These are phyloP conservation scores for Paracyclopina nana DNA, from an alignment of 1,140 invertebrate species.

Conservation along the genomic window DNA sequence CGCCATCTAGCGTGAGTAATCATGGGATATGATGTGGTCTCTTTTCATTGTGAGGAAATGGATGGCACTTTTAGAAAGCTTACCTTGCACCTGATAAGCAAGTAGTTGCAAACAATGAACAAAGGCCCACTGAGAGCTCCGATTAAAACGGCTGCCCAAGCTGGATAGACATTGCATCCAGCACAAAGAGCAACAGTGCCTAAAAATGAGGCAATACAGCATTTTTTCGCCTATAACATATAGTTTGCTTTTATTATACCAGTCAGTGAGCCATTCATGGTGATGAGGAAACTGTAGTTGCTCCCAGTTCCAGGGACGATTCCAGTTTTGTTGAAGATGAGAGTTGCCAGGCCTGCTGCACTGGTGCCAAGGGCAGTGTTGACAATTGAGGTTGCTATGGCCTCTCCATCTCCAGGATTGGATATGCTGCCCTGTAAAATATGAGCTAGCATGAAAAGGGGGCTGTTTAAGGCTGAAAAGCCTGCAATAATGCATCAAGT, in stretches of 20 bases:
- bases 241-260: constrained; percentile 29
- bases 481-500: too few species aligned
- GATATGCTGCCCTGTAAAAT: constrained; percentile 26
- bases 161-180: constrained; percentile 28
- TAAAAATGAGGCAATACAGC: constrained; percentile 3
- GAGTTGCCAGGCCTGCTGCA: constrained; percentile 27
- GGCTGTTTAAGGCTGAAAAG: too few species aligned
- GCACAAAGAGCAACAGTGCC: constrained; percentile 31
- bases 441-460: background rate
- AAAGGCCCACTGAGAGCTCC: constrained; percentile 28
- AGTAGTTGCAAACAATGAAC: constrained; percentile 25
- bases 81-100: constrained; percentile 26
- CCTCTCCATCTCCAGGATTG: constrained; percentile 27
- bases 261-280: constrained; percentile 34
- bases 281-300: constrained; percentile 31
- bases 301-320: constrained; percentile 12
- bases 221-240: background rate
- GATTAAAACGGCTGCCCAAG: constrained; percentile 28
- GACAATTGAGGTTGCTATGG: constrained; percentile 29
- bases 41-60: too few species aligned
- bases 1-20: too few species aligned
- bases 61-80: too few species aligned
- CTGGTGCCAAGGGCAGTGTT: constrained; percentile 35
- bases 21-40: too few species aligned
- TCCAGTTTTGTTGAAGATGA: constrained; percentile 24